Evolutionary conservation across 2,113 vertebrate genomes (phyloP), one percentile per base, ranked within the genome.

Genomic region (Montifringilla adamsi): DNA sequence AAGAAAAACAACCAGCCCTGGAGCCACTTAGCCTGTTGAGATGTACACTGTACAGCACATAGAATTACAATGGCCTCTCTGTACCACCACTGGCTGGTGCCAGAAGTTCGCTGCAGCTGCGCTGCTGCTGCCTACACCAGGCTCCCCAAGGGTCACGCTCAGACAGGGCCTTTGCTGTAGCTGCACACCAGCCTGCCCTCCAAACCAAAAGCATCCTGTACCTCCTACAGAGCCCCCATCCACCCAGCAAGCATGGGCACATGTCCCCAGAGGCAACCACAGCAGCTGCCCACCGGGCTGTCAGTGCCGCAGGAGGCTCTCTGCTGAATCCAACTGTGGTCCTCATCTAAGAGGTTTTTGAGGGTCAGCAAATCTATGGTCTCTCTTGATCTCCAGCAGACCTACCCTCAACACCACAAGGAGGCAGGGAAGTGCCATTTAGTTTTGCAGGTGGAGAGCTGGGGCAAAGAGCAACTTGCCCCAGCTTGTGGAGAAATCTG

Each of bases 41-140:
- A 97, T 94, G 96, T 93, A 97, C 93, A 96, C 77, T 87, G 78
- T 58, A 47, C 58, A 55, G 94, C 66, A 95, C 72, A 87, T 28
- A 77, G 94, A 63, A 96, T 89, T 93, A 96, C 95, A 97, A 97
- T 94, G 94, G 93, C 86, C 70, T 86, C 68, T 75, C 96, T 96
- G 68, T 96, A 94, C 96, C 93, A 89, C 88, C 94, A 30, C 64
- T 76, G 94, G 87, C 88, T 81, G 83, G 76, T 97, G 92, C 89
- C 84, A 94, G 80, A 96, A 97, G 96, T 92, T 95, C 0, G 1
- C 60, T 93, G 93, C 88, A 94, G 75, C 93, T 95, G 94, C 75
- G 90, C 41, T 28, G 55, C 55, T 92, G 24, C 91, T 93, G 92
- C 89, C 89, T 86, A 87, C 3, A 0, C 26, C 6, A 87, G 83